Evolutionary conservation across 1,140 invertebrate genomes (phyloP).

Genomic region (Theocolax elegans): DNA sequence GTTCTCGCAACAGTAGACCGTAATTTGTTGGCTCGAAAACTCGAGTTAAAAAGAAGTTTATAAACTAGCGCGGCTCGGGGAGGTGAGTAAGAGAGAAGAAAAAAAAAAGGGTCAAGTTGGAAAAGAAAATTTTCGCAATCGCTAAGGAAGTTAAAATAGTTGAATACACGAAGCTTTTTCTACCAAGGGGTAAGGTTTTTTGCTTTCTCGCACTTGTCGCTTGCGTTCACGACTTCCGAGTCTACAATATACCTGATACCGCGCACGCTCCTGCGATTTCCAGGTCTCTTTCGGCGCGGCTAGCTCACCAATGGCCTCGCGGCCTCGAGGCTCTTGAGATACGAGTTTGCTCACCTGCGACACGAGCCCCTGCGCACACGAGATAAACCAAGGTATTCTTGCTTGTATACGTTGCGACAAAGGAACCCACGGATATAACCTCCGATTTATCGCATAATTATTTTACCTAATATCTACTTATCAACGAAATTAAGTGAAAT

Average conservation of each 20-base stretch:
- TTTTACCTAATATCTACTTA: conserved; percentile 29
- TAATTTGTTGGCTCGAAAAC: not conserved
- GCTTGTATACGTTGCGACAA: conserved; percentile 37
- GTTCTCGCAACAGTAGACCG: not conserved
- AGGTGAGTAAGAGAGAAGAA: not conserved
- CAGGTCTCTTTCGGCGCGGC: not conserved
- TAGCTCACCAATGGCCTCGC: no score
- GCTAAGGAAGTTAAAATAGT: not conserved
- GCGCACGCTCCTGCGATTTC: not conserved
- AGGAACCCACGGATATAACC: conserved; percentile 19
- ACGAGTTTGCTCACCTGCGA: conserved; percentile 37
- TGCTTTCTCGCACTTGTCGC: conserved; percentile 8
- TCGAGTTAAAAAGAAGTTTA: not conserved
- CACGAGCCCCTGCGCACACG: conserved; percentile 15
- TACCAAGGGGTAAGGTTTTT: no score
- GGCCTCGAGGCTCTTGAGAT: conserved; percentile 33
- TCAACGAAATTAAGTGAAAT: not conserved
- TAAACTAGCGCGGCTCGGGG: not conserved
- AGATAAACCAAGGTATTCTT: conserved; percentile 40
- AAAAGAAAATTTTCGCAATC: conserved; percentile 3
- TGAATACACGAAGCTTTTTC: not conserved
- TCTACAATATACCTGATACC: conserved; percentile 22
- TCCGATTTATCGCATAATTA: conserved; percentile 22
- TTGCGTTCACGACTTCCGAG: conserved; percentile 7
- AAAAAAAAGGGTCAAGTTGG: not conserved